A percentile compares a stretch with the other conserved stretches of the same genome.
phyloP scores from a whole-genome alignment of 2,888 invertebrate species.

The Xylophagus ater region DNA sequence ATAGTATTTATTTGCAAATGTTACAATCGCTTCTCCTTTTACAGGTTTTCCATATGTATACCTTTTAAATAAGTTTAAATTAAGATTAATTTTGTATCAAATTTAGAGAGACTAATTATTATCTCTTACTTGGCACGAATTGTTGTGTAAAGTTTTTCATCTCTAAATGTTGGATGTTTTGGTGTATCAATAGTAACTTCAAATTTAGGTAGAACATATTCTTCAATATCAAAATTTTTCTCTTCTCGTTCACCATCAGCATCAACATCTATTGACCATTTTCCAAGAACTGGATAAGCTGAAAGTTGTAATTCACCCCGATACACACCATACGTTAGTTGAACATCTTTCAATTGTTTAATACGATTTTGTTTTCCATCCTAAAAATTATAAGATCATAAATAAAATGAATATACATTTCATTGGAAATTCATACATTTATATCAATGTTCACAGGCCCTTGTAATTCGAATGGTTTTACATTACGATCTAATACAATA shows the following conservation, averaged over 20 bases:
- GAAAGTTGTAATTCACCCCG: not conserved
- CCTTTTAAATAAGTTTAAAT: conserved; percentile 37
- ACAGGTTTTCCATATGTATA: conserved; percentile 81
- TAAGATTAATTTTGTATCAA: not conserved
- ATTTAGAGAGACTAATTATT: not conserved
- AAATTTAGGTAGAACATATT: conserved; percentile 82
- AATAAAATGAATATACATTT: not conserved
- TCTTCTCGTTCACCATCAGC: not conserved
- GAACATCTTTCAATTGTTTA: not conserved
- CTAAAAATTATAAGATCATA: not conserved
- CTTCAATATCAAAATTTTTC: conserved; percentile 52
- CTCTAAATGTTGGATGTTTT: too few relatives aligned
- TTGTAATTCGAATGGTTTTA: too few relatives aligned
- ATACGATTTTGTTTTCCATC: not conserved
- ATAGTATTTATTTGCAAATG: conserved; percentile 66
- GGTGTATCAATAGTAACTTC: conserved; percentile 71
- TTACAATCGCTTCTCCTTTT: conserved; percentile 71
- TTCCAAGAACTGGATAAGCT: not conserved
- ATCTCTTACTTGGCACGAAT: conserved; percentile 63
- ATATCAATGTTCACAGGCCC: not conserved
- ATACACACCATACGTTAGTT: not conserved
- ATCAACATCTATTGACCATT: not conserved
- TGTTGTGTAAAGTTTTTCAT: too few relatives aligned
- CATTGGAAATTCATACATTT: not conserved
- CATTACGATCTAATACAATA: not conserved